Conservation (phyloP, 2,888 invertebrate species). For the Tetropium fuscum region DNA sequence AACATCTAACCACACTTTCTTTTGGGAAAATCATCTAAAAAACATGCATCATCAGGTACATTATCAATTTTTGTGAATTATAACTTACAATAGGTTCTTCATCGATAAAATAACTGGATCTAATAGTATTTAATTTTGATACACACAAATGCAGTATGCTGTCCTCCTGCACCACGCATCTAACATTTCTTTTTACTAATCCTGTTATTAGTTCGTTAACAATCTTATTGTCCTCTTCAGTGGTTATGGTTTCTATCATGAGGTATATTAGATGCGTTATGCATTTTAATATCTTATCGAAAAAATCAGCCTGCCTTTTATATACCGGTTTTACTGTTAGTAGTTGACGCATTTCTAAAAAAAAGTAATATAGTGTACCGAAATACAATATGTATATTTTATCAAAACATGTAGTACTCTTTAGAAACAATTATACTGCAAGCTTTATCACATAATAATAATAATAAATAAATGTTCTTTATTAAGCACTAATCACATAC, state of each 20-base stretch:
- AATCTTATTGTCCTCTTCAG: slow-evolving; percentile 66
- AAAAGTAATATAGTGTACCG: no score
- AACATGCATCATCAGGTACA: slow-evolving; percentile 11
- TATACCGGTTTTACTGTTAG: slow-evolving; percentile 75
- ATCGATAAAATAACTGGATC: slow-evolving; percentile 81
- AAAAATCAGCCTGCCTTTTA: slow-evolving; percentile 83
- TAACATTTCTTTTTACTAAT: slow-evolving; percentile 74
- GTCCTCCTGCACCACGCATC: slow-evolving; percentile 79
- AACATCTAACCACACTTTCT: slow-evolving; percentile 74
- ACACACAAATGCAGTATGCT: slow-evolving; percentile 89
- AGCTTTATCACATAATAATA: background rate
- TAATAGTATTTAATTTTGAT: slow-evolving; percentile 81
- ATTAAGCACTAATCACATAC: no score
- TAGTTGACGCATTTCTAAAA: slow-evolving; percentile 68
- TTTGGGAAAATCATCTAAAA: slow-evolving; percentile 80
- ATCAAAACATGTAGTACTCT: no score
- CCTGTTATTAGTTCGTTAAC: slow-evolving; percentile 68
- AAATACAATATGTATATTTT: no score
- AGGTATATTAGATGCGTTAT: slow-evolving; percentile 82
- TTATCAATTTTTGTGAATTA: no score
- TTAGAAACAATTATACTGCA: background rate
- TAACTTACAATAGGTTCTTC: slow-evolving; percentile 68
- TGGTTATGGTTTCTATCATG: slow-evolving; percentile 72
- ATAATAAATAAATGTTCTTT: no score
- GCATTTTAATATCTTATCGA: slow-evolving; percentile 84